phyloP scores from a whole-genome alignment of 2,113 vertebrate species.

The Dermatemys mawii region DNA sequence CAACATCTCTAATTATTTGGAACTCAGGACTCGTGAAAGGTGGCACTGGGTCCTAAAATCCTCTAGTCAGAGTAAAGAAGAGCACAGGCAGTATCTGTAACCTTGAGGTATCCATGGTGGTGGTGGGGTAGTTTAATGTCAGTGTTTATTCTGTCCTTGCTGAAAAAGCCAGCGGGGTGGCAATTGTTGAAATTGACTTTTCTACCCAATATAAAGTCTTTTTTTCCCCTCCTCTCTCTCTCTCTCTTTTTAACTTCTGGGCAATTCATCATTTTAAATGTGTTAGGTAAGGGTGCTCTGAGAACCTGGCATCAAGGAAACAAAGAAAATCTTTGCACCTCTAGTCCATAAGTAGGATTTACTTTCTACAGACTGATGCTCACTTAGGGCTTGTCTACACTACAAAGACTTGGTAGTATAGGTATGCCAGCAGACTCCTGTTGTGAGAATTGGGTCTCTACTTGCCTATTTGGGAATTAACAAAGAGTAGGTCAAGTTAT shows the following conservation, averaged over 20 bases:
- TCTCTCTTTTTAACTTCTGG: neutral
- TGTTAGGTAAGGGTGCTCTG: rapidly evolving
- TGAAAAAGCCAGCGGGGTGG: neutral
- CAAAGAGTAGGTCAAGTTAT: too few relatives aligned
- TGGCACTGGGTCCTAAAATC: neutral
- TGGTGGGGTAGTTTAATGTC: neutral
- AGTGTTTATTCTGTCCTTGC: neutral
- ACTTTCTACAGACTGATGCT: neutral
- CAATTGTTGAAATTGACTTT: neutral
- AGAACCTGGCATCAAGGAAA: too few relatives aligned
- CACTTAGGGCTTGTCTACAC: neutral
- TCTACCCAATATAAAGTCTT: neutral
- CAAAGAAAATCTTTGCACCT: too few relatives aligned
- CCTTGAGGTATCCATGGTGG: neutral
- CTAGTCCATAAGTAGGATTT: neutral
- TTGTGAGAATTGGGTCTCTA: too few relatives aligned
- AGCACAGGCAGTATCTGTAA: neutral
- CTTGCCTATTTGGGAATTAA: too few relatives aligned
- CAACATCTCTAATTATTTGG: neutral
- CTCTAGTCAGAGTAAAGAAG: neutral
- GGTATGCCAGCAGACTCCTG: too few relatives aligned
- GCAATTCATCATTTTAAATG: neutral
- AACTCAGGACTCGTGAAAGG: neutral
- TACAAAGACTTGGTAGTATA: too few relatives aligned
- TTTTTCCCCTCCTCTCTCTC: too few relatives aligned